Evolutionary conservation across 2,888 invertebrate genomes (phyloP).

Genomic region (Drosophila fungiperda): DNA sequence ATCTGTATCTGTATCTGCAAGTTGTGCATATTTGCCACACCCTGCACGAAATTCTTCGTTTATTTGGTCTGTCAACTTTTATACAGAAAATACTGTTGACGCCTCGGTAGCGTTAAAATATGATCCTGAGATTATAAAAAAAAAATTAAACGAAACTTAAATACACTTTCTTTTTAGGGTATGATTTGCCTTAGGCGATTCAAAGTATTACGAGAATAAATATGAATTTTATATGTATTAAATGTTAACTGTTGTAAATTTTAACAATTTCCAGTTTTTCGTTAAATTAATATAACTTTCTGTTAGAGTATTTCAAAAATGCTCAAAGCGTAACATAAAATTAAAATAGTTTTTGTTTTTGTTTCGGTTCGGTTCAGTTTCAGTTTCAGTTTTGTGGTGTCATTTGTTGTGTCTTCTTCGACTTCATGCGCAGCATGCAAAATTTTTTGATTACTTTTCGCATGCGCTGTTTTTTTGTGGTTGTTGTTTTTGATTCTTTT

Average conservation of each 20-base stretch:
- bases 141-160: constrained; percentile 9
- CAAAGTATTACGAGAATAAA: neutral
- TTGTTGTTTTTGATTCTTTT: neutral
- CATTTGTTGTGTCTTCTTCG: constrained; percentile 62
- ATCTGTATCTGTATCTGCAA: constrained; percentile 52
- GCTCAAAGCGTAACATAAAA: constrained; percentile 52
- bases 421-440: constrained; percentile 69
- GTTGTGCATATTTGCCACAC: constrained; percentile 66
- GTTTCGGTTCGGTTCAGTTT: constrained; percentile 35
- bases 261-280: neutral
- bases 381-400: constrained; percentile 58
- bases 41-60: constrained; percentile 63
- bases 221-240: too few species aligned
- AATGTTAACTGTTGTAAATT: neutral
- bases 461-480: neutral
- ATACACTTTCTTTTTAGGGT: constrained; percentile 23
- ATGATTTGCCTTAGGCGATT: neutral
- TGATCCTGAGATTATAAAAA: constrained; percentile 4
- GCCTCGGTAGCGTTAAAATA: constrained; percentile 41
- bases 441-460: constrained; percentile 45
- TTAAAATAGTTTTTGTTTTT: constrained; percentile 61
- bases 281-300: neutral
- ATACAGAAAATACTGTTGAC: constrained; percentile 69
- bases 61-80: constrained; percentile 69
- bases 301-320: constrained; percentile 41